Evolutionary conservation across 2,888 invertebrate species (phyloP).

Genomic region (Drosophila planitibia): DNA sequence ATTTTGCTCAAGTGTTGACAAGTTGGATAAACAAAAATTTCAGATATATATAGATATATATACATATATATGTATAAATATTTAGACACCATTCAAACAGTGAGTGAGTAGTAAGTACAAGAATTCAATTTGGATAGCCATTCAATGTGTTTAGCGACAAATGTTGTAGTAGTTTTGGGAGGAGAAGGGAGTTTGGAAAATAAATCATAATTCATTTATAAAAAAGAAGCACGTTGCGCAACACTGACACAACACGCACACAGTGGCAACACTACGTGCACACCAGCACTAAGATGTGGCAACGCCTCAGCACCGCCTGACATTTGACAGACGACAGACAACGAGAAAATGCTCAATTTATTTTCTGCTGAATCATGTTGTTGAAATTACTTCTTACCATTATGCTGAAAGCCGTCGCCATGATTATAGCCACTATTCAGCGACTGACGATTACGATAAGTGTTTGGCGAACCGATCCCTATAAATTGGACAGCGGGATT

Average conservation of each 20-base stretch:
- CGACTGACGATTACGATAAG: slow-evolving; percentile 63
- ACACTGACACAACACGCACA: neutral
- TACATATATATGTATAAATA: slow-evolving; percentile 7
- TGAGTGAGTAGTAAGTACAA: slow-evolving; percentile 77
- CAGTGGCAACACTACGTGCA: neutral
- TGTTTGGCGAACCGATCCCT: slow-evolving; percentile 37
- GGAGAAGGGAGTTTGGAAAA: neutral
- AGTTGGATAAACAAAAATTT: slow-evolving; percentile 9
- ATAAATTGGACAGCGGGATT: slow-evolving; percentile 38
- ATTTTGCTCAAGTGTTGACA: slow-evolving; percentile 16
- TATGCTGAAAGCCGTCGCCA: slow-evolving; percentile 53
- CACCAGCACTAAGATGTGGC: neutral
- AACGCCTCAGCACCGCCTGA: neutral
- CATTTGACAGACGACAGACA: slow-evolving; percentile 1
- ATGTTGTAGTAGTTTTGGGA: slow-evolving; percentile 57
- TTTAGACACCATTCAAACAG: slow-evolving; percentile 67
- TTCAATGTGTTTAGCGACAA: slow-evolving; percentile 76
- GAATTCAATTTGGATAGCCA: slow-evolving; percentile 71
- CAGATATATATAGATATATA: slow-evolving; percentile 14
- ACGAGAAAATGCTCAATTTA: neutral
- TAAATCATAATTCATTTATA: neutral
- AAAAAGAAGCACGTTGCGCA: neutral
- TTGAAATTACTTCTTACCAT: slow-evolving; percentile 56
- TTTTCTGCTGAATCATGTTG: slow-evolving; percentile 23
- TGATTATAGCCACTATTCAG: slow-evolving; percentile 48